A percentile compares a stretch with the other conserved stretches of the same genome.
phyloP scores from a whole-genome alignment of 1,140 invertebrate species.

The Pogonognathellus flavescens region DNA sequence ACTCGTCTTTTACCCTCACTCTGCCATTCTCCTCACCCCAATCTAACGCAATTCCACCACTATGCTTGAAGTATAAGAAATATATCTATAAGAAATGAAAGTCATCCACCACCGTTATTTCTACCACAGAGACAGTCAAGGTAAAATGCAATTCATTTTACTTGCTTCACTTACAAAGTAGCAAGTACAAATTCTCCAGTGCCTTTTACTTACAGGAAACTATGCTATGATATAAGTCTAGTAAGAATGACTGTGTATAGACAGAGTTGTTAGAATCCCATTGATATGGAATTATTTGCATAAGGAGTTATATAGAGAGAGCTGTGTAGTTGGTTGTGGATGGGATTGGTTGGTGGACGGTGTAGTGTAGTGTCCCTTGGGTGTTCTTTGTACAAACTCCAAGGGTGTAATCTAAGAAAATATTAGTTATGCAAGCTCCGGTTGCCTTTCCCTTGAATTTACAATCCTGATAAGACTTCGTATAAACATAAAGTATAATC shows the following conservation, averaged over 20 bases:
- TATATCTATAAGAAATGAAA: no score
- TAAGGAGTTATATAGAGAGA: background rate
- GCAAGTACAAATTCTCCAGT: background rate
- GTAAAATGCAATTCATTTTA: conserved; percentile 34
- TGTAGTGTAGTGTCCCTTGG: conserved; percentile 34
- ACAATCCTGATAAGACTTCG: conserved; percentile 33
- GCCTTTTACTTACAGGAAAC: no score
- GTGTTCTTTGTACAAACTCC: conserved; percentile 32
- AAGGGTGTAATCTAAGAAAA: conserved; percentile 41
- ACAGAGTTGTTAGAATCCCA: no score
- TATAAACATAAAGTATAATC: conserved; percentile 40
- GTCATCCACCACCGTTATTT: conserved; percentile 10
- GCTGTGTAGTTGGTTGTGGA: background rate
- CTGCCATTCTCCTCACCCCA: background rate
- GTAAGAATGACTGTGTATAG: background rate
- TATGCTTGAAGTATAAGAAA: no score
- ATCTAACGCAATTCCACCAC: background rate
- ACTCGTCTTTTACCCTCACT: conserved; percentile 16
- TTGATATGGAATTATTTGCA: background rate
- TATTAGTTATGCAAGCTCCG: conserved; percentile 39
- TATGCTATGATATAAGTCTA: background rate
- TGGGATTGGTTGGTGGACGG: background rate
- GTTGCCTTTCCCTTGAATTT: conserved; percentile 40
- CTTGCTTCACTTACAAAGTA: background rate
- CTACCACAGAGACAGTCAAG: background rate